A percentile compares a stretch with the other conserved stretches of the same genome.
These are phyloP conservation scores for Drosophila kambysellisi DNA, from an alignment of 2,888 invertebrate species.

Conservation along the genomic window DNA sequence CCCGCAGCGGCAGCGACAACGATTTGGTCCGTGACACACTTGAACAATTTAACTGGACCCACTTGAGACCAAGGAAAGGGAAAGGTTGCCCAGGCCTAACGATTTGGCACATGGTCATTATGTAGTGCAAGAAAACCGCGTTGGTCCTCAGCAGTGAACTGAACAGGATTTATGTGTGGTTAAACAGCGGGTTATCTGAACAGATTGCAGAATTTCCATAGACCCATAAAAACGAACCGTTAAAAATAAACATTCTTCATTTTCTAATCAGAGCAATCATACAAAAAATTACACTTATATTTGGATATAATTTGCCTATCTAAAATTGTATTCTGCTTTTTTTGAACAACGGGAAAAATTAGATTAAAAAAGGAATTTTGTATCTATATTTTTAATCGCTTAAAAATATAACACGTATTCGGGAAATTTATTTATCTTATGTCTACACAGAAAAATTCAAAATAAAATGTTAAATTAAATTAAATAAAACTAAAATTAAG, in stretches of 20 bases:
- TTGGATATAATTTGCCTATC: background rate
- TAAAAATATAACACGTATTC: accelerated
- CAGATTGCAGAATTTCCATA: background rate
- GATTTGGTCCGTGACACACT: conserved; percentile 66
- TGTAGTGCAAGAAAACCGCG: conserved; percentile 16
- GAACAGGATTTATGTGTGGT: background rate
- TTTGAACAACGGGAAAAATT: background rate
- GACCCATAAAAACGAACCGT: background rate
- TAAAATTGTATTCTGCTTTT: accelerated
- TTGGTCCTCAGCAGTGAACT: conserved; percentile 25
- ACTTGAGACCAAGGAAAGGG: conserved; percentile 50
- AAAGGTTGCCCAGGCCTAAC: conserved; percentile 28
- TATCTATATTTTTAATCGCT: background rate
- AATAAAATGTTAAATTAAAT: background rate
- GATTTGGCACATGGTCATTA: conserved; percentile 50
- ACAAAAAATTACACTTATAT: too few species aligned
- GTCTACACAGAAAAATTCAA: background rate
- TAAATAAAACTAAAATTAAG: background rate
- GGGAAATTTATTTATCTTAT: background rate
- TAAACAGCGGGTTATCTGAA: background rate
- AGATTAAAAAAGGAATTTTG: background rate
- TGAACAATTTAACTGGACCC: conserved; percentile 47
- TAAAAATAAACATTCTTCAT: background rate
- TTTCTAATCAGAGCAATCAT: too few species aligned
- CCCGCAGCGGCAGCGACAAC: conserved; percentile 18